Evolutionary conservation across 2,888 invertebrate species (phyloP), one percentile per base, ranked within the genome.

Genomic region (Barypeithes pellucidus): DNA sequence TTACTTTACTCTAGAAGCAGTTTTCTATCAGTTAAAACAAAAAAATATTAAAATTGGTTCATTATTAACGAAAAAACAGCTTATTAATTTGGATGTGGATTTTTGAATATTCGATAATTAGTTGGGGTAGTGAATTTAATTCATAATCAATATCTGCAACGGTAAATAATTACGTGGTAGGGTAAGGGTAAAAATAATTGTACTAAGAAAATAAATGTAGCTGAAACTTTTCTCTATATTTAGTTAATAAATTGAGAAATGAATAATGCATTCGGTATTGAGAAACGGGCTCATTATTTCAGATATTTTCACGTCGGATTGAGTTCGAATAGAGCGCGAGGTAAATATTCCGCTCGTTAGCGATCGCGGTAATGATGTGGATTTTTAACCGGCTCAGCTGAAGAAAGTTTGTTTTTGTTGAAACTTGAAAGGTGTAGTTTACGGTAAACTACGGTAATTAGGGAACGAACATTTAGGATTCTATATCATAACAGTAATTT

Each of bases 341-440:
- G 72, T 72, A 72, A 72, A 72, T 72, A 67, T 60, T 67, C 66
- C 41, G 52, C 45, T 73, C 73, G 63, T 73, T 73, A 68, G 60
- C 73, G 68, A 59, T 62, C 62, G 62, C 68, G 62, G 63, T 73
- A 73, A 73, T 73, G 73, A 73, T 68, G 73, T 68, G 65, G 63
- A 72, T 67, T 73, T 73, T 68, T 65, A 67, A 54, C 68, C 61
- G 61, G 43, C 16, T 61, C 43, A 61, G 41, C 20, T 41, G 43
- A 47, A 50, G 16, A 50, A 63, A 63, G 33, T 63, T 63, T 63
- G 36, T 63, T 63, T 65, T 24, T 33, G 54, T 33, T 57, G 54
- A 14, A 33, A 33, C 2, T 57, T 33, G 33, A 57, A 57, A 33
- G 54, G 33, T 57, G 33, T 33, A 57, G 16, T 54, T 54, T 29